These are phyloP conservation scores for Siphlonurus alternatus DNA, from an alignment of 2,888 invertebrate species.

Conservation along the genomic window DNA sequence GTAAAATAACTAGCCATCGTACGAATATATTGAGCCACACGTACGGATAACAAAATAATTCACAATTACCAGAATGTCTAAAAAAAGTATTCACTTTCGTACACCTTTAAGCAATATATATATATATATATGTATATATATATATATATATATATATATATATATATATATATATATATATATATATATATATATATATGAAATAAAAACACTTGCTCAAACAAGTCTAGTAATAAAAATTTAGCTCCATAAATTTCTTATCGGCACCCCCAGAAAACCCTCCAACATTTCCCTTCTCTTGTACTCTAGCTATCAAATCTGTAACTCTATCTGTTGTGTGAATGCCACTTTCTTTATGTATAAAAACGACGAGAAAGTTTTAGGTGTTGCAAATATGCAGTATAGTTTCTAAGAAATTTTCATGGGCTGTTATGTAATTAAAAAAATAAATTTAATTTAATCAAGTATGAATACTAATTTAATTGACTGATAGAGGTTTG, in stretches of 20 bases:
- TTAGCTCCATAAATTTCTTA: no score
- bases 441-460: constrained; percentile 12
- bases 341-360: constrained; percentile 16
- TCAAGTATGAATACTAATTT: constrained; percentile 11
- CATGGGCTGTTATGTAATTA: constrained; percentile 18
- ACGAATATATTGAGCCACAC: no score
- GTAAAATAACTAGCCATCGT: no score
- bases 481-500: constrained; percentile 15
- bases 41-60: no score
- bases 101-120: no score
- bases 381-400: constrained; percentile 22
- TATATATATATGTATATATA: no score
- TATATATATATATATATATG: no score
- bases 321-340: constrained; percentile 18
- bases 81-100: no score
- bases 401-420: constrained; percentile 18
- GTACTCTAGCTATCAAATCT: constrained; percentile 13
- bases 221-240: not conserved
- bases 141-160: no score
- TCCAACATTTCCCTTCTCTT: constrained; percentile 8
- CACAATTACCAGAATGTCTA: no score
- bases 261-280: not conserved
- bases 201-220: not conserved
- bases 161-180: no score
- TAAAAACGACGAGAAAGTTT: constrained; percentile 14